Evolutionary conservation across 2,113 vertebrate species (phyloP).

Genomic region (Actenoides lindsayi): DNA sequence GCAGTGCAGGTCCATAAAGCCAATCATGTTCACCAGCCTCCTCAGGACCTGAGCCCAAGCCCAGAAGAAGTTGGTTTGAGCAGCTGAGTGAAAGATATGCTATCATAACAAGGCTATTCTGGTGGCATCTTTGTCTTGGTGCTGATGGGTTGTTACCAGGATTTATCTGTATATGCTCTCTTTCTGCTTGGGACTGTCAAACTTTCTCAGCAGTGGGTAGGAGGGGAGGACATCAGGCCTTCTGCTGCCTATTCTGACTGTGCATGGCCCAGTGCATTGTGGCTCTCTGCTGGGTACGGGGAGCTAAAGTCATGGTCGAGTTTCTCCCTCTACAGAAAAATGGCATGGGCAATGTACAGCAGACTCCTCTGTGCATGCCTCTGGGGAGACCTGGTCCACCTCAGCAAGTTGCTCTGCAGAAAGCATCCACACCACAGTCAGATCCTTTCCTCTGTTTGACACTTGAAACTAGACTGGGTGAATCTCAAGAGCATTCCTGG

Average conservation of each 20-base stretch:
- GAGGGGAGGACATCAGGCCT: not conserved
- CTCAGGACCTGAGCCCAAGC: not conserved
- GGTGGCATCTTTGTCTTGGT: not conserved
- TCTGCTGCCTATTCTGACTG: not conserved
- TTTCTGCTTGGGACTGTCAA: not conserved
- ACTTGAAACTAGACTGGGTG: not conserved
- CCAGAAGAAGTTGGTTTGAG: not conserved
- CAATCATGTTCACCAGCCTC: not conserved
- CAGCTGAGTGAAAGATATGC: not conserved
- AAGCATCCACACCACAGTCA: not conserved
- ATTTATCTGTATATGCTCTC: too few relatives aligned
- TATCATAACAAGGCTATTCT: not conserved
- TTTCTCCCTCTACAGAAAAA: not conserved
- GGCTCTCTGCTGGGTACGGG: not conserved
- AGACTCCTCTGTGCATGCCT: not conserved
- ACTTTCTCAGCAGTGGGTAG: not conserved
- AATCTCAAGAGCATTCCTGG: rapidly evolving
- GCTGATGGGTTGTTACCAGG: not conserved
- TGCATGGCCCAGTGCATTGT: not conserved
- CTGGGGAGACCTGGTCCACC: rapidly evolving
- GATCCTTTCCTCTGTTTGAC: not conserved
- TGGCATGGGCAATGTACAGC: not conserved
- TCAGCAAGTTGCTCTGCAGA: rapidly evolving
- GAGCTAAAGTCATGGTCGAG: rapidly evolving
- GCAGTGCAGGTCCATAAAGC: rapidly evolving